A percentile compares a stretch with the other conserved stretches of the same genome.
Evolutionary conservation across 2,797 vertebrate species (phyloP).

Genomic region (Thalassophryne amazonica): DNA sequence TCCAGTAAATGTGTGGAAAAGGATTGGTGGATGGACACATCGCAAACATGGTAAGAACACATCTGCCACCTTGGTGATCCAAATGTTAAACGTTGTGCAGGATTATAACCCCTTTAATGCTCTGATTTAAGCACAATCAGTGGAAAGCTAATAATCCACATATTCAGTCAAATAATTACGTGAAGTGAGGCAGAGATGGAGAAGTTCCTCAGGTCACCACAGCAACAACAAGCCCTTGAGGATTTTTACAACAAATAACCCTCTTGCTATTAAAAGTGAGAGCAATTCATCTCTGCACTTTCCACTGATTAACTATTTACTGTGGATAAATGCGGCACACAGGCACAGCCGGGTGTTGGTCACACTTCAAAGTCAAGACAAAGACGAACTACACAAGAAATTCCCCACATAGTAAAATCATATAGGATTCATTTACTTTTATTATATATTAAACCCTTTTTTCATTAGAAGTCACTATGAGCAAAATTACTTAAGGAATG

Average conservation of each 20-base stretch:
- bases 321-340: background rate
- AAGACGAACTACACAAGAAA: background rate
- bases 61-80: too few relatives aligned
- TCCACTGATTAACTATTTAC: background rate
- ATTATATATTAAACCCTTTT: too few relatives aligned
- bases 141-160: slow-evolving; percentile 39
- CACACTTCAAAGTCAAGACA: background rate
- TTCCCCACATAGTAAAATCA: too few relatives aligned
- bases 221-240: slow-evolving; percentile 18
- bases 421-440: too few relatives aligned
- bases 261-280: background rate
- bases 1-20: too few relatives aligned
- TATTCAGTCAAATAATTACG: slow-evolving; percentile 52
- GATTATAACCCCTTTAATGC: too few relatives aligned
- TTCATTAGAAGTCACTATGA: too few relatives aligned
- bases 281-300: background rate
- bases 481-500: too few relatives aligned
- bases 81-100: too few relatives aligned
- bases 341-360: background rate
- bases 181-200: slow-evolving; percentile 7
- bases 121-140: too few relatives aligned
- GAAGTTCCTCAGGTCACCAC: slow-evolving; percentile 31
- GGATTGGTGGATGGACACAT: too few relatives aligned
- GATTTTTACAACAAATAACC: slow-evolving; percentile 22
- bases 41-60: too few relatives aligned